Percentiles rank a stretch among this genome's conserved stretches.
These are phyloP conservation scores for Ciona savignyi DNA, from an alignment of 23 tunicate genomes.

Conservation along the genomic window DNA sequence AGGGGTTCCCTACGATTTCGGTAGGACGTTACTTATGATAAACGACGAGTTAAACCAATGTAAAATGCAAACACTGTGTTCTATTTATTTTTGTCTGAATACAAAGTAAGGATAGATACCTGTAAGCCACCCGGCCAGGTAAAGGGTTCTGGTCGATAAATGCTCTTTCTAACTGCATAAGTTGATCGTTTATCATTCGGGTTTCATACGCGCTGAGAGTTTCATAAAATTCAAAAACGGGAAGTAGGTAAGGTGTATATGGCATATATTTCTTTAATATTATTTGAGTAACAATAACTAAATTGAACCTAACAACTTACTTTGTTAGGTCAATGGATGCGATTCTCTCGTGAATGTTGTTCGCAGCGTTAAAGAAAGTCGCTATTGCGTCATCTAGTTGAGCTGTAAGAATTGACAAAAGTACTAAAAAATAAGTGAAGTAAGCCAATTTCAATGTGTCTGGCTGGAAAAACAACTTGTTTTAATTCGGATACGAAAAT, in stretches of 20 bases:
- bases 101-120: slow-evolving; percentile 19
- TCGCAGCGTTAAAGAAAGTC: background rate
- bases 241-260: background rate
- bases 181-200: slow-evolving; percentile 62
- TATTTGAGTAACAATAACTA: too few relatives aligned
- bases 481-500: too few relatives aligned
- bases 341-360: background rate
- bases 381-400: slow-evolving; percentile 1
- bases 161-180: slow-evolving; percentile 78
- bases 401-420: background rate
- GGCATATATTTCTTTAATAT: background rate
- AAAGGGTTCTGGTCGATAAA: slow-evolving; percentile 66
- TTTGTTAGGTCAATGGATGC: background rate
- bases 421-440: background rate
- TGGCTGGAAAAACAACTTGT: too few relatives aligned
- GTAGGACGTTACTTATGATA: too few relatives aligned
- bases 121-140: slow-evolving; percentile 40
- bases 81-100: too few relatives aligned
- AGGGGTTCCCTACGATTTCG: too few relatives aligned
- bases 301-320: too few relatives aligned
- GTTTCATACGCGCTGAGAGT: slow-evolving; percentile 19
- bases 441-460: background rate
- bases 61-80: too few relatives aligned
- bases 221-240: background rate
- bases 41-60: too few relatives aligned